Evolutionary conservation across 2,888 invertebrate species (phyloP).

Genomic region (Caenorhabditis imperialis): DNA sequence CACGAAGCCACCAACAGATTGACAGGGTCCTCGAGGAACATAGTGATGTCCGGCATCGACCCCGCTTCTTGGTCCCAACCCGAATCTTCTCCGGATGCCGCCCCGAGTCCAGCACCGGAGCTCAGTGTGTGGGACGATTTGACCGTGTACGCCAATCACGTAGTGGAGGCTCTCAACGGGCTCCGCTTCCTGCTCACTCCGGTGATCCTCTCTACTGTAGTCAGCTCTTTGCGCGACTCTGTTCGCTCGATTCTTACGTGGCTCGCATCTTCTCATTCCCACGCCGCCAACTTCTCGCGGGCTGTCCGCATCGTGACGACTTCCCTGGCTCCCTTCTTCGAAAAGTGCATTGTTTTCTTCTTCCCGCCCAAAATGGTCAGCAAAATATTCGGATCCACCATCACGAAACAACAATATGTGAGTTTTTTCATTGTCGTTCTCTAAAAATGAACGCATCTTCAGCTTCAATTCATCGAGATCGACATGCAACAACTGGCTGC

Average conservation of each 20-base stretch:
- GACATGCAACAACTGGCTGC: conserved; percentile 57
- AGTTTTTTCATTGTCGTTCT: conserved; percentile 1
- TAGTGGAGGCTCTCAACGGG: conserved; percentile 72
- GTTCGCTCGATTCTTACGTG: conserved; percentile 60
- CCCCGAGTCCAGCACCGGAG: conserved; percentile 69
- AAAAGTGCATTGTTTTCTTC: conserved; percentile 57
- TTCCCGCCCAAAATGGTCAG: conserved; percentile 57
- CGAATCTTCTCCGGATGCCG: conserved; percentile 35
- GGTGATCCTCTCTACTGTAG: conserved; percentile 56
- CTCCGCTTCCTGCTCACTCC: conserved; percentile 72
- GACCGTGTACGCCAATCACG: conserved; percentile 71
- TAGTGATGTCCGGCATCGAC: conserved; percentile 50
- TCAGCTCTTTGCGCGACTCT: conserved; percentile 57
- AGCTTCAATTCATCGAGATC: conserved; percentile 60
- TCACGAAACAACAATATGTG: conserved; percentile 64
- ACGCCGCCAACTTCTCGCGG: conserved; percentile 53
- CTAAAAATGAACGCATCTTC: conserved; percentile 16
- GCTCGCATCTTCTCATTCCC: conserved; percentile 57
- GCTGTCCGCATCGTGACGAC: conserved; percentile 60
- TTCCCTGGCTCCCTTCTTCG: conserved; percentile 58
- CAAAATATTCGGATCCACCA: conserved; percentile 55
- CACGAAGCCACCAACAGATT: conserved; percentile 59
- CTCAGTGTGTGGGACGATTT: conserved; percentile 77
- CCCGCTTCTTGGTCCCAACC: conserved; percentile 43
- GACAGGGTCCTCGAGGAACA: conserved; percentile 34